Percentiles rank a stretch among this genome's conserved stretches.
These are phyloP conservation scores for Colinus virginianus DNA, from an alignment of 2,113 vertebrate species.

Conservation along the genomic window DNA sequence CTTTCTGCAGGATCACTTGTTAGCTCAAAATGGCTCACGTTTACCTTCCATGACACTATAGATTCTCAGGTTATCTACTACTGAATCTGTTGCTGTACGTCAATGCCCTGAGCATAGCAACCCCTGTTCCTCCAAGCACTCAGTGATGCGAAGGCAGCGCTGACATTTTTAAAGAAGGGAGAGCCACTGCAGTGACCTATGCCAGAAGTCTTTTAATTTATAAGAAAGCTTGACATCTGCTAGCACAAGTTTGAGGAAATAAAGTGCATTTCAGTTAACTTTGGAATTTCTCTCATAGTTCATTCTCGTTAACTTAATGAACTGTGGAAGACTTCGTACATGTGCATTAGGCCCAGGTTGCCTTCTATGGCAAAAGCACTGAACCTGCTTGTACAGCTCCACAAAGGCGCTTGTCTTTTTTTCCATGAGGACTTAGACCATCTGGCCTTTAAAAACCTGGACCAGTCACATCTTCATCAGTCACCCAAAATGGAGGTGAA, in stretches of 20 bases:
- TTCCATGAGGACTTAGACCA: background rate
- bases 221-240: background rate
- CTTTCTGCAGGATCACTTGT: background rate
- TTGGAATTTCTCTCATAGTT: background rate
- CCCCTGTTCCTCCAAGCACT: background rate
- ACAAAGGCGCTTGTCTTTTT: background rate
- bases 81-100: rapidly evolving
- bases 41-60: background rate
- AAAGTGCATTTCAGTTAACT: background rate
- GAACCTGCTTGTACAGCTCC: background rate
- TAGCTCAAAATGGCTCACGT: background rate
- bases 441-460: background rate
- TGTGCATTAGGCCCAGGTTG: background rate
- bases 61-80: background rate
- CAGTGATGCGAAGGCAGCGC: background rate
- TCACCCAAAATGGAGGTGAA: background rate
- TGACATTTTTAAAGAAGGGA: background rate
- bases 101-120: background rate
- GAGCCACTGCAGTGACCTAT: background rate
- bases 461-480: background rate
- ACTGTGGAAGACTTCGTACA: background rate
- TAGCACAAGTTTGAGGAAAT: background rate
- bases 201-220: background rate
- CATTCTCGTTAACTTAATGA: background rate
- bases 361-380: background rate